Evolutionary conservation across 1,140 invertebrate species (phyloP).

Genomic region (Dendroctonus valens): DNA sequence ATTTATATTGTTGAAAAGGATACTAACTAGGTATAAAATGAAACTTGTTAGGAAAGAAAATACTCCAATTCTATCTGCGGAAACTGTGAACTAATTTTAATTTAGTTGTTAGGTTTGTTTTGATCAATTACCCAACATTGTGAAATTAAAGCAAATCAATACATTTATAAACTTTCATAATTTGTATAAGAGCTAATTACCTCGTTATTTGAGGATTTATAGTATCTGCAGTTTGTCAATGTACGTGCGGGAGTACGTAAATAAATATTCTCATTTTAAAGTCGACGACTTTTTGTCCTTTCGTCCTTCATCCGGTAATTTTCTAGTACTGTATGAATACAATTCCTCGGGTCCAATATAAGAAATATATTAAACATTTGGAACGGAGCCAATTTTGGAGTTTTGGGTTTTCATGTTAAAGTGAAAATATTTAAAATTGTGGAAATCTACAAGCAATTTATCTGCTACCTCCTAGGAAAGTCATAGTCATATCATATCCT

Average conservation of each 20-base stretch:
- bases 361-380: background rate
- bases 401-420: background rate
- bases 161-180: slow-evolving; percentile 38
- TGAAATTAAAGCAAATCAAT: background rate
- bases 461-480: slow-evolving; percentile 4
- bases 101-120: slow-evolving; percentile 35
- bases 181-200: slow-evolving; percentile 44
- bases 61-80: slow-evolving; percentile 27
- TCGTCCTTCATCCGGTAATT: background rate
- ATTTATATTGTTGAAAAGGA: too few species aligned
- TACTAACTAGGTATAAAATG: too few species aligned
- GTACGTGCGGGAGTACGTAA: slow-evolving; percentile 42
- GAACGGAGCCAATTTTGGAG: background rate
- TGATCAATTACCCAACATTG: too few species aligned
- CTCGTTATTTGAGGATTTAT: slow-evolving; percentile 41
- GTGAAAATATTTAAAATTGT: background rate
- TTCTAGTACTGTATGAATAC: background rate
- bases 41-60: slow-evolving; percentile 11
- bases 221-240: slow-evolving; percentile 44
- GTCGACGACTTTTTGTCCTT: slow-evolving; percentile 1
- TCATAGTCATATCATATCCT: slow-evolving; percentile 58
- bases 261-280: slow-evolving; percentile 46
- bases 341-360: background rate
- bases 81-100: slow-evolving; percentile 37
- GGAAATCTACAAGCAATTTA: background rate